These are phyloP conservation scores for Neodiprion pinetum DNA, from an alignment of 1,140 invertebrate species.

Conservation along the genomic window DNA sequence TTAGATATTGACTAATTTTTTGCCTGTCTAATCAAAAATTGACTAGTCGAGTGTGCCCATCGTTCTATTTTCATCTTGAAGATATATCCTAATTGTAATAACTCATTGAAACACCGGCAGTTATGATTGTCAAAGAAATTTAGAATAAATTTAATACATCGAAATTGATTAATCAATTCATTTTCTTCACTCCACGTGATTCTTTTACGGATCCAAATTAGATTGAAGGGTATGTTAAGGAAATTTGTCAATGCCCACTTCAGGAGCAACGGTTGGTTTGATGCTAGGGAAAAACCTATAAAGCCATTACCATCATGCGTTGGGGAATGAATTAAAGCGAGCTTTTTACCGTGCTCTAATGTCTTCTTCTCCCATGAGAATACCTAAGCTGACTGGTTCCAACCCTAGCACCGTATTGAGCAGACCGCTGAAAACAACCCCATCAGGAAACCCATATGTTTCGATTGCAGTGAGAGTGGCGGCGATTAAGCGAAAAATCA, in stretches of 20 bases:
- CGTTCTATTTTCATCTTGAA: too few species aligned
- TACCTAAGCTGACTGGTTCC: background rate
- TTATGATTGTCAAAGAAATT: too few species aligned
- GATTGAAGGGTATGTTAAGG: background rate
- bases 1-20: too few species aligned
- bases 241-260: conserved; percentile 3
- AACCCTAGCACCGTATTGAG: background rate
- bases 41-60: too few species aligned
- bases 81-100: too few species aligned
- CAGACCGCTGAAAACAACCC: background rate
- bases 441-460: background rate
- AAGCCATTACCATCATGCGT: background rate
- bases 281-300: background rate
- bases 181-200: too few species aligned
- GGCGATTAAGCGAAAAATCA: background rate
- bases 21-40: too few species aligned
- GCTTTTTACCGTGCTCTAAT: background rate
- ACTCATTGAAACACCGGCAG: too few species aligned
- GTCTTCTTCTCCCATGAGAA: background rate
- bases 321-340: background rate
- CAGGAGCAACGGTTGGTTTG: background rate
- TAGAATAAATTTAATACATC: too few species aligned
- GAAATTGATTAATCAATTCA: too few species aligned
- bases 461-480: background rate
- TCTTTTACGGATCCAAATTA: too few species aligned